Evolutionary conservation across 2,888 invertebrate genomes (phyloP), one percentile per base, ranked within the genome.

Genomic region (Aleiodes testaceus): DNA sequence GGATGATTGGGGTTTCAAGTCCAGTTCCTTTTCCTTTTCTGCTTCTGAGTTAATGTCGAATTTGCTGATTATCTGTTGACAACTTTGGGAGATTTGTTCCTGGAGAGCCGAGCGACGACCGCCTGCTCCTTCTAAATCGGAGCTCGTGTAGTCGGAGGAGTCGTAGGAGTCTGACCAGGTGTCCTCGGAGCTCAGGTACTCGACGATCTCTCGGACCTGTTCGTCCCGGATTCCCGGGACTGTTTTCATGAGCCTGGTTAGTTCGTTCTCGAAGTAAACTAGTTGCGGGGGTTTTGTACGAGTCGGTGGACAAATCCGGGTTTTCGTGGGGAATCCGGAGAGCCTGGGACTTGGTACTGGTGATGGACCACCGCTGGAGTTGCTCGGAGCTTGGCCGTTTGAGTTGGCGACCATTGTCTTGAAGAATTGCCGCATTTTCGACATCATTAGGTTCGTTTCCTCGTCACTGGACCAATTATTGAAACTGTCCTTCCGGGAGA

Each of bases 391-490:
- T 49, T 87, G 83, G 7, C 84, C 83, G 70, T 87, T 88, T 4
- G 89, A 89, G 70, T 88, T 90, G 44, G 94, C 94, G n/a, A 96
- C 92, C 91, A 97, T 93, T 65, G 95, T 95, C 88, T 96, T 96
- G 87, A 97, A 96, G 87, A 97, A 96, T 80, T 95, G 95, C 1
- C 96, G 90, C 95, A 97, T 95, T 89, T 96, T 96, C 45, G 94
- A 95, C 96, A 97, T 97, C 96, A 97, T 97, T 53, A 96, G 88
- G 87, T 97, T 97, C 2, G 96, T 97, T 88, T 97, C 97, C 85
- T 97, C 97, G 83, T 97, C 96, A 2, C 96, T 96, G 76, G 95
- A 96, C 96, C 96, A 97, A 83, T 96, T 96, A 85, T 96, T 96
- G 88, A 96, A 96, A 85, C 95, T 95, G 86, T 96, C 96, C 87